phyloP scores from a whole-genome alignment of 1,140 invertebrate genomes.

The Tenebrio molitor region DNA sequence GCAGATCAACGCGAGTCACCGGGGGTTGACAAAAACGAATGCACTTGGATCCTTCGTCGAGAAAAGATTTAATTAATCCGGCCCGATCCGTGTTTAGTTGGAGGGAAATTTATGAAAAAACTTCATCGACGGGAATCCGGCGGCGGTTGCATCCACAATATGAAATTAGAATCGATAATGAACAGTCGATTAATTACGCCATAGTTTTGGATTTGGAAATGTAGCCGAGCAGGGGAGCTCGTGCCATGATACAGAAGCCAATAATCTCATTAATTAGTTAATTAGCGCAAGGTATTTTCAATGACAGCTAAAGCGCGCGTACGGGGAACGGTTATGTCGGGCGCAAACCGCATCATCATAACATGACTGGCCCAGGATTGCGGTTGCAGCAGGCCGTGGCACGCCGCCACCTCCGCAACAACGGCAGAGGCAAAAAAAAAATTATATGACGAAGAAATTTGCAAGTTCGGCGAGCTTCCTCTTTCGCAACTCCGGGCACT shows the following conservation, averaged over 20 bases:
- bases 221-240: constrained; percentile 11
- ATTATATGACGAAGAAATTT: constrained; percentile 3
- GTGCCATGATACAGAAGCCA: constrained; percentile 33
- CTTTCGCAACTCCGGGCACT: not conserved
- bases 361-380: constrained; percentile 52
- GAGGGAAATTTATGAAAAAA: no score
- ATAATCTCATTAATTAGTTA: constrained; percentile 61
- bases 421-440: not conserved
- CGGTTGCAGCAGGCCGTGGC: constrained; percentile 30
- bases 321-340: constrained; percentile 52
- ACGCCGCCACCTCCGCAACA: not conserved
- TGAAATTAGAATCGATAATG: constrained; percentile 27
- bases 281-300: constrained; percentile 60
- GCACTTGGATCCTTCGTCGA: no score
- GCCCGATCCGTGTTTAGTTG: no score
- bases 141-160: constrained; percentile 2
- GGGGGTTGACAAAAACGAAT: no score
- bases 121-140: not conserved
- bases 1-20: no score
- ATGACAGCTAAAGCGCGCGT: constrained; percentile 52
- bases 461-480: not conserved
- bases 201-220: constrained; percentile 30
- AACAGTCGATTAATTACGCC: constrained; percentile 38
- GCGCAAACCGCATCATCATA: constrained; percentile 57
- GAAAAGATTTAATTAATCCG: no score